phyloP scores from a whole-genome alignment of 2,888 invertebrate species.

The Drosophila eohydei region DNA sequence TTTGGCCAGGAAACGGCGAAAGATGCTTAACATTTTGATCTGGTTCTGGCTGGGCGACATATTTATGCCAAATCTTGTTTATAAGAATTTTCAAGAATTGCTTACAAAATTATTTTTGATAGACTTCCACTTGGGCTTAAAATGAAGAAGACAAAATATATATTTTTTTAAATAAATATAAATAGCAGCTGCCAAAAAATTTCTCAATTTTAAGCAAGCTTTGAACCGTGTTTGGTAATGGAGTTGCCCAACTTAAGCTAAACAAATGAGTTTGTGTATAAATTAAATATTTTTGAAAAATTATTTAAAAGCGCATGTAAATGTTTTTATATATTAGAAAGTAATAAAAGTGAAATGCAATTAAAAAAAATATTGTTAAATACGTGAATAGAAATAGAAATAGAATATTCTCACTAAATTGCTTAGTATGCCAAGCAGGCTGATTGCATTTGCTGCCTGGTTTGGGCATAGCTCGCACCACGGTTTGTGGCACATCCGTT shows the following conservation, averaged over 20 bases:
- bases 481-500: slow-evolving; percentile 71
- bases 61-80: neutral
- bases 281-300: too few relatives aligned
- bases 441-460: neutral
- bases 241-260: too few relatives aligned
- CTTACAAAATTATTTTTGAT: neutral
- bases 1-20: slow-evolving; percentile 7
- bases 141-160: neutral
- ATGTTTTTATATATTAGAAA: slow-evolving; percentile 4
- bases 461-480: slow-evolving; percentile 47
- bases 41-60: slow-evolving; percentile 50
- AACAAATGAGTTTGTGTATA: too few relatives aligned
- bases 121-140: neutral
- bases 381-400: slow-evolving; percentile 24
- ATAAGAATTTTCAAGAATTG: neutral
- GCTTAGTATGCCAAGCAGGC: slow-evolving; percentile 33
- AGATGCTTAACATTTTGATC: slow-evolving; percentile 30
- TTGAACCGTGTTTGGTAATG: too few relatives aligned
- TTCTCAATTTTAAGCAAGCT: neutral
- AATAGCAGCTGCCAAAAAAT: neutral
- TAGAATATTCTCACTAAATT: slow-evolving; percentile 34
- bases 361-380: neutral
- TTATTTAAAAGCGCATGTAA: too few relatives aligned
- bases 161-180: neutral
- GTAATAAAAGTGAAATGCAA: slow-evolving; percentile 6